Conservation (phyloP, 1,140 invertebrate genomes). For the Halyomorpha halys region DNA sequence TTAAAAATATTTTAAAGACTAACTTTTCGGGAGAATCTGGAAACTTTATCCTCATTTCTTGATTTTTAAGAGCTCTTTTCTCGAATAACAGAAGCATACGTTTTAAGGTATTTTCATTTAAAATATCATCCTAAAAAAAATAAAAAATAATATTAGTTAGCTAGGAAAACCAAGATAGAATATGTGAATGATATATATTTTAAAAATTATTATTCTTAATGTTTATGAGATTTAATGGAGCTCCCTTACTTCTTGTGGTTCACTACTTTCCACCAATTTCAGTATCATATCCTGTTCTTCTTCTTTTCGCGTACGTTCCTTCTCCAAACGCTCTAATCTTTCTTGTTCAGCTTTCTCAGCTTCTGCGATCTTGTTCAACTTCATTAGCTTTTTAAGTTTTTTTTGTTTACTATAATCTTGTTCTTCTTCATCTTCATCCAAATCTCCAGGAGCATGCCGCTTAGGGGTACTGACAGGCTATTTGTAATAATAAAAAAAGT, state of each 20-base stretch:
- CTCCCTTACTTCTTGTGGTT: slow-evolving; percentile 45
- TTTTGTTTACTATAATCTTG: slow-evolving; percentile 36
- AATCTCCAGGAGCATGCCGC: slow-evolving; percentile 50
- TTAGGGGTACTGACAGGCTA: slow-evolving; percentile 71
- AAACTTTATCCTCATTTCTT: slow-evolving; percentile 98
- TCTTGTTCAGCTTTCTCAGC: slow-evolving; percentile 41
- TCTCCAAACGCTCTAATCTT: slow-evolving; percentile 32
- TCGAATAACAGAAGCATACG: slow-evolving; percentile 86
- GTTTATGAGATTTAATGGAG: slow-evolving; percentile 19
- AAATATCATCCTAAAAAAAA: slow-evolving; percentile 49
- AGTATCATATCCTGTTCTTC: slow-evolving; percentile 30
- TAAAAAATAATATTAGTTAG: background rate
- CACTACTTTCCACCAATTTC: slow-evolving; percentile 34
- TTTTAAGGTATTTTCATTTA: slow-evolving; percentile 82
- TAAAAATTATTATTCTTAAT: too few species aligned
- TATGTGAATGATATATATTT: slow-evolving; percentile 16
- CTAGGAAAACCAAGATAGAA: too few species aligned
- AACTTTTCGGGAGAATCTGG: slow-evolving; percentile 91
- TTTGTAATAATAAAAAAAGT: slow-evolving; percentile 27
- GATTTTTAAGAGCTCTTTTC: slow-evolving; percentile 86
- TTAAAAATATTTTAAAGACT: slow-evolving; percentile 24
- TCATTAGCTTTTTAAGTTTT: slow-evolving; percentile 36
- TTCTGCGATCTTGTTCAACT: slow-evolving; percentile 39
- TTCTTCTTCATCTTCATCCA: slow-evolving; percentile 48
- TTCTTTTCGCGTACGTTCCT: slow-evolving; percentile 28